Evolutionary conservation across 2,797 vertebrate genomes (phyloP).

Genomic region (Platalea minor): DNA sequence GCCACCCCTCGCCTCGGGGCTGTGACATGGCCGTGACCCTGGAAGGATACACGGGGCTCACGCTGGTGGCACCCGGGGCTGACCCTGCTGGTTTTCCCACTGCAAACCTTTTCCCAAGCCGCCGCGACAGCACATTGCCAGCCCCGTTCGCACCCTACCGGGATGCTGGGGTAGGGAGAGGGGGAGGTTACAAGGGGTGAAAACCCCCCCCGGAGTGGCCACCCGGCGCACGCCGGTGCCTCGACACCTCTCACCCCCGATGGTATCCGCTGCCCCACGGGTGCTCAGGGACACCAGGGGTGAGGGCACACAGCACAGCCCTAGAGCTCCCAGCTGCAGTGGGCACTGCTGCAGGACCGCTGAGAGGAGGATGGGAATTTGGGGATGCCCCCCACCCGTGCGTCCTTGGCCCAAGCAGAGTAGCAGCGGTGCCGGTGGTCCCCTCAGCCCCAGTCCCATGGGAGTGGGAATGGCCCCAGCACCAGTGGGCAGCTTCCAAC

Average conservation of each 20-base stretch:
- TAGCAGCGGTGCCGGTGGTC: not conserved
- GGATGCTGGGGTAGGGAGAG: not conserved
- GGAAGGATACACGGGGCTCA: not conserved
- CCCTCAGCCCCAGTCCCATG: accelerated
- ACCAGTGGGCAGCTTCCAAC: not conserved
- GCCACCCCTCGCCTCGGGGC: not conserved
- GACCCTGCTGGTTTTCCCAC: not conserved
- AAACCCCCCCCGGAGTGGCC: not conserved
- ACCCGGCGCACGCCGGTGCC: accelerated
- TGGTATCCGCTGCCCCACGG: not conserved
- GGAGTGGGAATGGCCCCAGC: not conserved
- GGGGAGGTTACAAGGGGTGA: not conserved
- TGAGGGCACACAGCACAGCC: not conserved
- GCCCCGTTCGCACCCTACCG: accelerated
- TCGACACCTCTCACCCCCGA: accelerated
- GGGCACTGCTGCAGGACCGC: not conserved
- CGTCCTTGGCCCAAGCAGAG: too few relatives aligned
- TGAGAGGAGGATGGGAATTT: not conserved
- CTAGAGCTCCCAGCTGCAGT: too few relatives aligned
- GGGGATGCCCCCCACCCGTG: too few relatives aligned
- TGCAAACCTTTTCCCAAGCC: not conserved
- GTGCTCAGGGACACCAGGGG: too few relatives aligned
- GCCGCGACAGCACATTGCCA: not conserved
- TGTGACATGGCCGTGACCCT: accelerated
- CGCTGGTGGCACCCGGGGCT: not conserved